Evolutionary conservation across 2,797 vertebrate genomes (phyloP).

Genomic region (Choloepus didactylus): DNA sequence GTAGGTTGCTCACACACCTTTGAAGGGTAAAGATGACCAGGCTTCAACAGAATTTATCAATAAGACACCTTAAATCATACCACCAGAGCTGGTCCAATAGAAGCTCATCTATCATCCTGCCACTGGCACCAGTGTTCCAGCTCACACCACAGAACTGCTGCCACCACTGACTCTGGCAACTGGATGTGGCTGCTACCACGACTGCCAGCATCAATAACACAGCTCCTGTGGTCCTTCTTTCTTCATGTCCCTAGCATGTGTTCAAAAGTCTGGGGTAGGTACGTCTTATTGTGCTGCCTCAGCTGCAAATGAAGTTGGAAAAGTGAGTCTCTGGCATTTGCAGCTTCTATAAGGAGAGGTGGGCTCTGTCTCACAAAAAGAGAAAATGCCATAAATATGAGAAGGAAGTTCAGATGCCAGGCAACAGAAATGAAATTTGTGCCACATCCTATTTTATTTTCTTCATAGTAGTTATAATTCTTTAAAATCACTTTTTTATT

Average conservation of each 20-base stretch:
- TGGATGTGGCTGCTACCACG: neutral
- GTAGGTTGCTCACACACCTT: neutral
- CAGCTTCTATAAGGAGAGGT: neutral
- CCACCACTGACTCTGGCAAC: neutral
- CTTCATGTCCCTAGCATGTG: neutral
- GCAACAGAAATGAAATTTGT: neutral
- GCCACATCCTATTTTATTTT: neutral
- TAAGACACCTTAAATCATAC: neutral
- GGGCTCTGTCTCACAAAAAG: neutral
- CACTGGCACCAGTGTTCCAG: neutral
- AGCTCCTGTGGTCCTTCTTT: neutral
- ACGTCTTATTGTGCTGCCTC: neutral
- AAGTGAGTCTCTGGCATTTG: neutral
- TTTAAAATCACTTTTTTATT: neutral
- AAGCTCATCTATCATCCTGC: neutral
- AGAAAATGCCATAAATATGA: neutral
- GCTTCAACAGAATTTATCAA: neutral
- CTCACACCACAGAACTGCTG: neutral
- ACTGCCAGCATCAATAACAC: neutral
- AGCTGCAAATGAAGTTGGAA: neutral
- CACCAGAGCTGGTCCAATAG: neutral
- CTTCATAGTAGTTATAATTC: neutral
- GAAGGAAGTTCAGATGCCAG: neutral
- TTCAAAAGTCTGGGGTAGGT: neutral
- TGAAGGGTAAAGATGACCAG: neutral